These are phyloP conservation scores for Drosophila hawaiiensis DNA, from an alignment of 2,888 invertebrate genomes.

Conservation along the genomic window DNA sequence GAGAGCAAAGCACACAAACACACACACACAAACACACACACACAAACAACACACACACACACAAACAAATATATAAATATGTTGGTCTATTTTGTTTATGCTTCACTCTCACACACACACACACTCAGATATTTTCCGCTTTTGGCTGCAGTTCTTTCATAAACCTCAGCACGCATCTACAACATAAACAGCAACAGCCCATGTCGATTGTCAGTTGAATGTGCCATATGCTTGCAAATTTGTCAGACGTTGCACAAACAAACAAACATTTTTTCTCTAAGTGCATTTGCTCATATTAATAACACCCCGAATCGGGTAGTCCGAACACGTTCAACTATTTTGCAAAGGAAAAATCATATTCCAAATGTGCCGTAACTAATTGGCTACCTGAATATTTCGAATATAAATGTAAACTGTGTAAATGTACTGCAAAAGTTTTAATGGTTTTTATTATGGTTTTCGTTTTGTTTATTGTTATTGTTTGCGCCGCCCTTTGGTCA, in stretches of 20 bases:
- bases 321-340: constrained; percentile 28
- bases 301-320: neutral
- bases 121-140: constrained; percentile 23
- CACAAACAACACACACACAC: constrained; percentile 14
- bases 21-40: constrained; percentile 17
- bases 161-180: constrained; percentile 21
- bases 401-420: neutral
- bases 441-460: neutral
- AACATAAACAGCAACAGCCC: constrained; percentile 27
- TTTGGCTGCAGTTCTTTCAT: constrained; percentile 28
- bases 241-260: constrained; percentile 25
- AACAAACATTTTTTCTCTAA: constrained; percentile 14
- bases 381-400: neutral
- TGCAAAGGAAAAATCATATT: constrained; percentile 15
- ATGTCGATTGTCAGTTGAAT: constrained; percentile 4
- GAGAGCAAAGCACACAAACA: constrained; percentile 40
- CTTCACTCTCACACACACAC: constrained; percentile 24
- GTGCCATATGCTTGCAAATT: constrained; percentile 38
- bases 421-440: constrained; percentile 9
- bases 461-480: constrained; percentile 14
- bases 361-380: constrained; percentile 17
- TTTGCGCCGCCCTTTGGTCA: constrained; percentile 15
- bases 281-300: constrained; percentile 4
- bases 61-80: too few species aligned
- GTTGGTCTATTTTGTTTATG: constrained; percentile 34